Percentiles rank a stretch among this genome's conserved stretches.
Evolutionary conservation across 2,113 vertebrate species (phyloP).

Genomic region (Xenopus laevis): DNA sequence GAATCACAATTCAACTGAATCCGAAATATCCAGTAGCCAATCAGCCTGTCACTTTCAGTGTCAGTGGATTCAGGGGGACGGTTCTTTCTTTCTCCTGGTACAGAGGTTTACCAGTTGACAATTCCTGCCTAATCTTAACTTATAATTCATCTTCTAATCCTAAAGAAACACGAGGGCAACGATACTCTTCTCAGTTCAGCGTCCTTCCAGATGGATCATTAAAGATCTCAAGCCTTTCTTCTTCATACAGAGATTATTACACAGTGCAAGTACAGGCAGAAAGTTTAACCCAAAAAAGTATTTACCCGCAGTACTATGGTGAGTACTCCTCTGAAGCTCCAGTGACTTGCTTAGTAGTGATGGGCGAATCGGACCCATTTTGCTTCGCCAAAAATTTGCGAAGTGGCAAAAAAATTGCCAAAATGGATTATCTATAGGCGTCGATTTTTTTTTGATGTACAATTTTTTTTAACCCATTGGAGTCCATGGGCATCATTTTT

Average conservation of each 20-base stretch:
- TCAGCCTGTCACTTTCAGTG: slow-evolving; percentile 2
- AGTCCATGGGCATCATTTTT: too few relatives aligned
- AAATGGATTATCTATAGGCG: too few relatives aligned
- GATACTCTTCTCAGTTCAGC: not conserved
- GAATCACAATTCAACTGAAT: not conserved
- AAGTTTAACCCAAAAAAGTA: too few relatives aligned
- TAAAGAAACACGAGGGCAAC: not conserved
- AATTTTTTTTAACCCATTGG: too few relatives aligned
- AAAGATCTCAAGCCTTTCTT: slow-evolving; percentile 2
- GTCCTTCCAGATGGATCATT: slow-evolving; percentile 5
- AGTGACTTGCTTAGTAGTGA: too few relatives aligned
- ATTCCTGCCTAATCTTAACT: not conserved
- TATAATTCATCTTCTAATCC: not conserved
- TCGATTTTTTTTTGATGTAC: too few relatives aligned
- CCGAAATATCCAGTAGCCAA: slow-evolving; percentile 5
- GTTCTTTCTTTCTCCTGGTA: not conserved
- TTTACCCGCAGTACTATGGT: not conserved
- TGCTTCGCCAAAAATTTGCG: too few relatives aligned
- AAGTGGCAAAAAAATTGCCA: too few relatives aligned
- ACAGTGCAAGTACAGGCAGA: not conserved
- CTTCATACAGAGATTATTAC: slow-evolving; percentile 5
- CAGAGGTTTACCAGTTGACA: not conserved
- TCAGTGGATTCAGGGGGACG: slow-evolving; percentile 2
- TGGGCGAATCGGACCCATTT: too few relatives aligned
- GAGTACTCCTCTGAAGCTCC: not conserved